phyloP scores from a whole-genome alignment of 2,113 vertebrate species.

The Microcebus griseorufus region DNA sequence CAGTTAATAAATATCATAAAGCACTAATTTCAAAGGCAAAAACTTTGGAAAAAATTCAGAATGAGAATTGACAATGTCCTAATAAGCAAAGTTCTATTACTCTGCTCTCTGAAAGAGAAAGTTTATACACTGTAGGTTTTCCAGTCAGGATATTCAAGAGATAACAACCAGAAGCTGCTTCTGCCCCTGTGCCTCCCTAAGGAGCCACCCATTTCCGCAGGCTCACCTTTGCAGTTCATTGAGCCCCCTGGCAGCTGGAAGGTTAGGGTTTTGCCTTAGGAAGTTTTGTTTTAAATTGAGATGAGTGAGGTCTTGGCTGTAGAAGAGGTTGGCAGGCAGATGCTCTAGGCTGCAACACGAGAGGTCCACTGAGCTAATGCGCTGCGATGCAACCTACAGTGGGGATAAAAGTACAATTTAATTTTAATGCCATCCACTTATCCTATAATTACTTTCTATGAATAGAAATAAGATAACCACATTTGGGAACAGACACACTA shows the following conservation, averaged over 20 bases:
- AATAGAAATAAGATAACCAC: neutral
- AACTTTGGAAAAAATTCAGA: neutral
- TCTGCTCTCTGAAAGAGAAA: neutral
- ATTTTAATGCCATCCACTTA: neutral
- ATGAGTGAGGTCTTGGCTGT: slow-evolving; percentile 98
- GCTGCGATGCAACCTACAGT: slow-evolving; percentile 95
- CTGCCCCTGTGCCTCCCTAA: neutral
- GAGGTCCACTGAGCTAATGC: slow-evolving; percentile 98
- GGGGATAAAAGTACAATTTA: slow-evolving; percentile 16
- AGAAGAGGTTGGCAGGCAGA: slow-evolving; percentile 96
- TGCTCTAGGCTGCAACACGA: slow-evolving; percentile 98
- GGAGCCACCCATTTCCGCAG: no score
- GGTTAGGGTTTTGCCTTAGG: slow-evolving; percentile 84
- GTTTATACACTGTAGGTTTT: neutral
- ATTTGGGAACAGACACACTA: neutral
- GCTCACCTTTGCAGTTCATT: slow-evolving; percentile 94
- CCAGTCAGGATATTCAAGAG: neutral
- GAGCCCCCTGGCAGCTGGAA: slow-evolving; percentile 88
- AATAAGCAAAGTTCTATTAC: neutral
- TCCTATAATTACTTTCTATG: neutral
- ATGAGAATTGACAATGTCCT: neutral
- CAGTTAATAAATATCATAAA: slow-evolving; percentile 6
- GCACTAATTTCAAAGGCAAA: slow-evolving; percentile 27
- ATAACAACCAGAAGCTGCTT: neutral
- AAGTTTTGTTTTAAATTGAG: slow-evolving; percentile 99